phyloP scores from a whole-genome alignment of 2,113 vertebrate genomes.

The Epinephelus lanceolatus region DNA sequence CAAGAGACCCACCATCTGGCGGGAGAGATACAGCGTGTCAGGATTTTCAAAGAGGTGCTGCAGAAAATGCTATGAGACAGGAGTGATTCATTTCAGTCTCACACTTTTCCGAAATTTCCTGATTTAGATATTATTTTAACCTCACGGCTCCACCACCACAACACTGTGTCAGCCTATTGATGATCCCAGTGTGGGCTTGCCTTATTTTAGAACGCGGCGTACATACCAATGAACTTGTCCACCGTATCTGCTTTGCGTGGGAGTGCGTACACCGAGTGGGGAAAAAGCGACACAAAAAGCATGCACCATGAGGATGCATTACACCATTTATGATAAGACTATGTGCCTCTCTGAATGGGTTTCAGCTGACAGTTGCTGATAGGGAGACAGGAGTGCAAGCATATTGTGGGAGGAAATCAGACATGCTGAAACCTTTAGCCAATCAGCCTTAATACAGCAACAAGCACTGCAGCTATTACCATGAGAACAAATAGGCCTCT shows the following conservation, averaged over 20 bases:
- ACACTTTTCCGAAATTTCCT: constrained; percentile 57
- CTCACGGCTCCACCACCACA: constrained; percentile 40
- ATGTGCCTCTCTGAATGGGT: constrained; percentile 48
- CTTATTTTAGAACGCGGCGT: constrained; percentile 53
- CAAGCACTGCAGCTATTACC: constrained; percentile 47
- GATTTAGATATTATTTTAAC: constrained; percentile 77
- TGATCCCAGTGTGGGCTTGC: constrained; percentile 57
- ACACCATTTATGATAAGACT: constrained; percentile 69
- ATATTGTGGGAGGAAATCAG: constrained; percentile 56
- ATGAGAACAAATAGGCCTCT: constrained; percentile 55
- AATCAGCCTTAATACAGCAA: constrained; percentile 63
- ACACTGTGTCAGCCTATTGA: constrained; percentile 49
- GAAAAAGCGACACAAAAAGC: constrained; percentile 28
- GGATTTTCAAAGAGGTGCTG: constrained; percentile 62
- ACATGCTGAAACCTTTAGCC: constrained; percentile 59
- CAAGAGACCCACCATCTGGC: constrained; percentile 61
- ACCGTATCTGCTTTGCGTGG: constrained; percentile 49
- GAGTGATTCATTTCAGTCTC: constrained; percentile 67
- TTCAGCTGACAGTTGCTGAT: constrained; percentile 67
- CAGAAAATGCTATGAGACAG: constrained; percentile 60
- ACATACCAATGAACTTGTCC: constrained; percentile 59
- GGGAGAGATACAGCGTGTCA: constrained; percentile 62
- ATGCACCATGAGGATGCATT: constrained; percentile 59
- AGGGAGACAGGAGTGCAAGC: constrained; percentile 52
- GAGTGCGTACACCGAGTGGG: constrained; percentile 10